A percentile compares a stretch with the other conserved stretches of the same genome.
Conservation (phyloP, 2,797 vertebrate species). For the Lagocephalus sceleratus region DNA sequence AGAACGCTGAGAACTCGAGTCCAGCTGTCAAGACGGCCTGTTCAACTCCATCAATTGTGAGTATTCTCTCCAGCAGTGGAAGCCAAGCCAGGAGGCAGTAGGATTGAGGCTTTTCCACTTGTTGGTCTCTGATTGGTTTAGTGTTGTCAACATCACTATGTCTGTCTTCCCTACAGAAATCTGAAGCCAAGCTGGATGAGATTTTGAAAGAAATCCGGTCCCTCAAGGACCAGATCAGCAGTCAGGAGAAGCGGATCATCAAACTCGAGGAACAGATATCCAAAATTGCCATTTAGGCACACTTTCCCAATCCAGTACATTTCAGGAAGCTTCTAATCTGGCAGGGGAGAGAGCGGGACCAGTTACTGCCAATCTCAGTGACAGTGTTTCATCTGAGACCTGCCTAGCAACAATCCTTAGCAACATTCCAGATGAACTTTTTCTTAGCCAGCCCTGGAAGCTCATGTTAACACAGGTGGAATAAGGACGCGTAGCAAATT, state of each 20-base stretch:
- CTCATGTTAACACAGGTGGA: constrained; percentile 65
- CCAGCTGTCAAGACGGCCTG: constrained; percentile 77
- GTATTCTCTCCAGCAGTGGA: background rate
- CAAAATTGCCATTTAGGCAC: constrained; percentile 83
- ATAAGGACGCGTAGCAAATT: constrained; percentile 63
- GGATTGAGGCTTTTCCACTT: no score
- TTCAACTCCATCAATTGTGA: constrained; percentile 81
- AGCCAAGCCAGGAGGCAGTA: no score
- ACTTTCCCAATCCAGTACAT: constrained; percentile 53
- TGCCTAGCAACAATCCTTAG: constrained; percentile 72
- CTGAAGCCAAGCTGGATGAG: constrained; percentile 93
- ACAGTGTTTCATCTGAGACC: constrained; percentile 76
- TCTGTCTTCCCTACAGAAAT: constrained; percentile 77
- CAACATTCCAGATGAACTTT: constrained; percentile 84
- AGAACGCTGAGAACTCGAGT: constrained; percentile 83
- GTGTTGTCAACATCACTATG: background rate
- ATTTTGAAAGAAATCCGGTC: constrained; percentile 94
- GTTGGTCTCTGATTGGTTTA: no score
- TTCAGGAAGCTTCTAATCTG: constrained; percentile 75
- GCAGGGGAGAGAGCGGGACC: constrained; percentile 71
- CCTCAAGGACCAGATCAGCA: constrained; percentile 92
- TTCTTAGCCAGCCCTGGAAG: constrained; percentile 60
- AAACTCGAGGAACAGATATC: constrained; percentile 95
- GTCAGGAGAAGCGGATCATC: constrained; percentile 93
- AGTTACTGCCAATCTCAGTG: constrained; percentile 76